Conservation (phyloP, 2,113 vertebrate genomes). For the Oryzias javanicus region DNA sequence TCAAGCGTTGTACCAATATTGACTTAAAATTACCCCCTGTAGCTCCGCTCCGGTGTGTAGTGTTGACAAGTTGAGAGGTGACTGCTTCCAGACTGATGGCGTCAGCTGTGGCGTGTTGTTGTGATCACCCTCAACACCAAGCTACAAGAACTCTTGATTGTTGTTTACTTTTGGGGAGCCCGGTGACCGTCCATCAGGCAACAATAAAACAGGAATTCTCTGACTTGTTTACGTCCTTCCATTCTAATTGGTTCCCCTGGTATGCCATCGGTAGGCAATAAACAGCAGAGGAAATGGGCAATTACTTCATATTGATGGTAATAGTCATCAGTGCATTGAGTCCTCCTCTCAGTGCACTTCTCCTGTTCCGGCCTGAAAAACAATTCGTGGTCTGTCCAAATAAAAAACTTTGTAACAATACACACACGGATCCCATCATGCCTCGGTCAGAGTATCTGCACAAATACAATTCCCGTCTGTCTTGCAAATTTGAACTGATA, state of each 20-base stretch:
- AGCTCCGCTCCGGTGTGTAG: too few relatives aligned
- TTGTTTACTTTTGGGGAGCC: slow-evolving; percentile 43
- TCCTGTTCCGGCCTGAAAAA: slow-evolving; percentile 42
- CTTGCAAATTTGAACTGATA: too few relatives aligned
- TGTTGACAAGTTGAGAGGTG: too few relatives aligned
- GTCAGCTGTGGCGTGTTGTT: slow-evolving; percentile 14
- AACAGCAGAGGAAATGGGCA: slow-evolving; percentile 68
- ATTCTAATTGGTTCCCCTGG: slow-evolving; percentile 75
- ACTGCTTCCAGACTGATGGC: slow-evolving; percentile 13
- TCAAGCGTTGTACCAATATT: too few relatives aligned
- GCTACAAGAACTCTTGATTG: slow-evolving; percentile 32
- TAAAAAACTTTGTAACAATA: too few relatives aligned
- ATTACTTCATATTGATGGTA: slow-evolving; percentile 75
- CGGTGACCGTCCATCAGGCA: slow-evolving; percentile 28
- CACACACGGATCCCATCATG: too few relatives aligned
- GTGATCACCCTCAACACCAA: slow-evolving; percentile 36
- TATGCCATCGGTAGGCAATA: slow-evolving; percentile 68
- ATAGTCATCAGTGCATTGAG: slow-evolving; percentile 62
- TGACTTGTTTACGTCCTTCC: slow-evolving; percentile 64
- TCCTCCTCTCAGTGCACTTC: slow-evolving; percentile 40
- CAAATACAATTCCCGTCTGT: too few relatives aligned
- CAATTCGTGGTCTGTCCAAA: slow-evolving; percentile 51
- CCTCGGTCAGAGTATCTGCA: too few relatives aligned
- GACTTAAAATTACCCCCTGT: too few relatives aligned
- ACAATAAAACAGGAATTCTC: slow-evolving; percentile 47